Percentiles rank a stretch among this genome's conserved stretches.
Conservation (phyloP, 2,113 vertebrate genomes). For the Bubo blakistoni region DNA sequence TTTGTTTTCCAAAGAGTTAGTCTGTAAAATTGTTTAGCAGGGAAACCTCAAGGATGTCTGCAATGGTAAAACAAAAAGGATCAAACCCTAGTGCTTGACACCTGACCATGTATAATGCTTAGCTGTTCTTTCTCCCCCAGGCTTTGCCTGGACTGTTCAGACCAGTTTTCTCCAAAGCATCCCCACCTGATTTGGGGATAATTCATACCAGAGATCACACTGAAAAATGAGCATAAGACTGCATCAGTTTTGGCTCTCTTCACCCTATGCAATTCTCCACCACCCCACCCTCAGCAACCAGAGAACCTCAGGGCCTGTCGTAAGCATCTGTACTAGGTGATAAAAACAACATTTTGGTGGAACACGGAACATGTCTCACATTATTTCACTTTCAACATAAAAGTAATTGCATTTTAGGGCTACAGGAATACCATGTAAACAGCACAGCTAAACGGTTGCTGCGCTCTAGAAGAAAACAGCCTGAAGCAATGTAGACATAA, state of each 20-base stretch:
- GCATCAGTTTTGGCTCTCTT: not conserved
- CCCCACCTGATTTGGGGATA: not conserved
- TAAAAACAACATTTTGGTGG: not conserved
- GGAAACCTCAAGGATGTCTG: not conserved
- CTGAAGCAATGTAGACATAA: not conserved
- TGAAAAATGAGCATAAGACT: not conserved
- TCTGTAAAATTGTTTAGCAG: not conserved
- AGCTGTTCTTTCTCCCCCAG: not conserved
- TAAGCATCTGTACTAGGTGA: not conserved
- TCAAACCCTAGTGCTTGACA: not conserved
- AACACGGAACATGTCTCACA: not conserved
- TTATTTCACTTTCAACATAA: not conserved
- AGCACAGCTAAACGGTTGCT: not conserved
- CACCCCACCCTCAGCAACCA: not conserved
- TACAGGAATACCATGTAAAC: not conserved
- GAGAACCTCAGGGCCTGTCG: not conserved
- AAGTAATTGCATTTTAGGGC: not conserved
- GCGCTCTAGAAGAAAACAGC: not conserved
- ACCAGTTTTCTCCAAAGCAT: not conserved
- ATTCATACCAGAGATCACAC: not conserved
- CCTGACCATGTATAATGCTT: not conserved
- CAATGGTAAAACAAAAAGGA: not conserved
- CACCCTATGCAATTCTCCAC: not conserved
- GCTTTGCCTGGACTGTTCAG: not conserved
- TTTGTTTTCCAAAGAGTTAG: slow-evolving; percentile 1